Base-by-base conservation (phyloP, 2,113 vertebrate species). In the Plecturocebus donacophilus region DNA sequence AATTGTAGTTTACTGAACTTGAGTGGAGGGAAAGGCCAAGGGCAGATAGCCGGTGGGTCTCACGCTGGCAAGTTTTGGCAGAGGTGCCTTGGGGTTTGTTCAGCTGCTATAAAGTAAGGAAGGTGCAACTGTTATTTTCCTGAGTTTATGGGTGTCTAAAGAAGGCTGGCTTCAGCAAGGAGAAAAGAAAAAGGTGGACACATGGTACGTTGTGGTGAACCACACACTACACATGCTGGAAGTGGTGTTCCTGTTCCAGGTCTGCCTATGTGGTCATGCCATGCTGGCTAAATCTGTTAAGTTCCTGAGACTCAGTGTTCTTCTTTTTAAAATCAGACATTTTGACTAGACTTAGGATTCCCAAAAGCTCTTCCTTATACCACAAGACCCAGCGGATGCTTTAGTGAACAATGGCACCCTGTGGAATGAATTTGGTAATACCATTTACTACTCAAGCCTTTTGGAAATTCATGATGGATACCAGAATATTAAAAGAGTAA, bases 391-490 rank as follows among this genome's bases (percentile, higher is more conserved):
- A 14, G 2, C 49, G 32, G 79, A 12, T 83, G 23, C 32, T 90
- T 97, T 95, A 35, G 20, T 75, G 79, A 88, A 92, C 32, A 81
- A 77, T 79, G 32, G 12, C 45, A 40, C 4, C 68, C 17, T 8
- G 66, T 68, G 42, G 86, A 94, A 68, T 92, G 54, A 86, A 27
- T 96, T 89, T 79, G 80, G 54, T 80, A 86, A 58, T 81, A 42
- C 4, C 4, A 3, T 25, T 16, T 25, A 12, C 13, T 91, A 23
- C 8, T 1, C 5, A n/a, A 20, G 20, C 25, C 40, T 88, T 45
- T 35, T 17, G 13, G 87, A 90, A 56, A 82, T 40, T 95, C 83
- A 14, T 45, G 38, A n/a, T 21, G 38, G 45, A 52, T 32, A 58
- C 11, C 45, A 68, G 11, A 73, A 16, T 54, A 14, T 27, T n/a